phyloP scores from a whole-genome alignment of 1,140 invertebrate genomes.

The Calosoma granatense region DNA sequence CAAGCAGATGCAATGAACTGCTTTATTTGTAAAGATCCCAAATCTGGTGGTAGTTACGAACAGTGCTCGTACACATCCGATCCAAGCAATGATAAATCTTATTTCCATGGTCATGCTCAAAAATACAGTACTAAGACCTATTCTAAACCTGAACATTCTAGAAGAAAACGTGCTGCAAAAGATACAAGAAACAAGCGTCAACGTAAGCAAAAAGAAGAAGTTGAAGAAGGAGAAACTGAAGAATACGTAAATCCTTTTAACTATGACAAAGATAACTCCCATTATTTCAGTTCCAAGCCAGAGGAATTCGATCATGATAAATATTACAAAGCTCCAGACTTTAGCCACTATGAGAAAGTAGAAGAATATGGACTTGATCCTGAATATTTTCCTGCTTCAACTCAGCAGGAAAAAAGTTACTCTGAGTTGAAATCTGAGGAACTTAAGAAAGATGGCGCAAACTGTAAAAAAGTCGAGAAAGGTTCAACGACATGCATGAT shows the following conservation, averaged over 20 bases:
- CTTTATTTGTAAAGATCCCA: conserved; percentile 40
- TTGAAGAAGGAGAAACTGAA: conserved; percentile 11
- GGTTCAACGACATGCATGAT: conserved; percentile 53
- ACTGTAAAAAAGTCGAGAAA: conserved; percentile 49
- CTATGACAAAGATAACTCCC: conserved; percentile 21
- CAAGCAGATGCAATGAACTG: conserved; percentile 34
- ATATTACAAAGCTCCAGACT: conserved; percentile 18
- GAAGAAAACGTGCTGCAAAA: conserved; percentile 20
- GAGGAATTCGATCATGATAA: conserved; percentile 17
- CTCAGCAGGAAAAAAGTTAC: conserved; percentile 27
- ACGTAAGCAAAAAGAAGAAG: conserved; percentile 14
- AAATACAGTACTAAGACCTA: conserved; percentile 23
- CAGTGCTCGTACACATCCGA: conserved; percentile 37
- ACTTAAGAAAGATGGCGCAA: conserved; percentile 44
- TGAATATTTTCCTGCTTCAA: conserved; percentile 21
- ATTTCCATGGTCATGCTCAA: conserved; percentile 28
- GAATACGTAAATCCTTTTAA: conserved; percentile 27
- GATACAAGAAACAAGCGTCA: conserved; percentile 1
- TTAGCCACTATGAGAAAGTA: conserved; percentile 22
- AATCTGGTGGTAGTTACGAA: conserved; percentile 36
- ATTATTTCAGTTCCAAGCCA: conserved; percentile 21
- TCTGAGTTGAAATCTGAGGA: conserved; percentile 45
- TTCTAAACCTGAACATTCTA: conserved; percentile 16
- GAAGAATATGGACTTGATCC: conserved; percentile 22
- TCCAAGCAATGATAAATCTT: conserved; percentile 26